Percentiles rank a stretch among this genome's conserved stretches.
phyloP scores from a whole-genome alignment of 2,797 vertebrate species.

The Choloepus didactylus region DNA sequence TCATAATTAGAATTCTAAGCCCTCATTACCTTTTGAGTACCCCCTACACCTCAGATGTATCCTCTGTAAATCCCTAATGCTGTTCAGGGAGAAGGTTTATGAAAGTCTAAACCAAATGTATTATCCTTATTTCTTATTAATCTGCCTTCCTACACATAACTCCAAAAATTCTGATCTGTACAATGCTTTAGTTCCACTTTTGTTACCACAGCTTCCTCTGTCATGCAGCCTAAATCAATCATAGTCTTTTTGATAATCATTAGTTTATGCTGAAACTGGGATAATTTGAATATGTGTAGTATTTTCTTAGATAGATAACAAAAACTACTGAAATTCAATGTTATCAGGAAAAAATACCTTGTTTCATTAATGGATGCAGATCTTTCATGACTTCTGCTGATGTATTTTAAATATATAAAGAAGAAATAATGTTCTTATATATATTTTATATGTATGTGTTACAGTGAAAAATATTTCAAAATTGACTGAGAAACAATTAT shows the following conservation, averaged over 20 bases:
- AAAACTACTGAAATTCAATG: conserved; percentile 48
- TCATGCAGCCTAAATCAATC: conserved; percentile 45
- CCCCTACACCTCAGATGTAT: not conserved
- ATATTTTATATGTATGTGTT: not conserved
- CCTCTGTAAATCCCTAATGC: conserved; percentile 26
- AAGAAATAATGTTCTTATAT: conserved; percentile 14
- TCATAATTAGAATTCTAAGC: conserved; percentile 56
- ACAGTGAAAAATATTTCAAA: conserved; percentile 44
- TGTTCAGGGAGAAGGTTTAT: conserved; percentile 57
- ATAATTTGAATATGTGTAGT: conserved; percentile 36
- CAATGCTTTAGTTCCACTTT: conserved; percentile 45
- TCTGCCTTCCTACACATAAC: not conserved
- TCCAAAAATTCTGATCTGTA: not conserved
- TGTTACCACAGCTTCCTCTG: not conserved
- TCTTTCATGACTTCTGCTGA: conserved; percentile 45
- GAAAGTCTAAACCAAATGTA: conserved; percentile 45
- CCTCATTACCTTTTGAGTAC: conserved; percentile 56
- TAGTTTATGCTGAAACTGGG: conserved; percentile 27
- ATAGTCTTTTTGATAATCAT: conserved; percentile 32
- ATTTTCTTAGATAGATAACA: conserved; percentile 59
- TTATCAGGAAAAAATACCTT: not conserved
- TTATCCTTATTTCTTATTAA: conserved; percentile 71
- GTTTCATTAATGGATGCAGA: conserved; percentile 51
- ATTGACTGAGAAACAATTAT: not conserved
- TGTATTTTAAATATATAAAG: conserved; percentile 64